Evolutionary conservation across 2,113 vertebrate genomes (phyloP).

Genomic region (Pachyramphus minor): DNA sequence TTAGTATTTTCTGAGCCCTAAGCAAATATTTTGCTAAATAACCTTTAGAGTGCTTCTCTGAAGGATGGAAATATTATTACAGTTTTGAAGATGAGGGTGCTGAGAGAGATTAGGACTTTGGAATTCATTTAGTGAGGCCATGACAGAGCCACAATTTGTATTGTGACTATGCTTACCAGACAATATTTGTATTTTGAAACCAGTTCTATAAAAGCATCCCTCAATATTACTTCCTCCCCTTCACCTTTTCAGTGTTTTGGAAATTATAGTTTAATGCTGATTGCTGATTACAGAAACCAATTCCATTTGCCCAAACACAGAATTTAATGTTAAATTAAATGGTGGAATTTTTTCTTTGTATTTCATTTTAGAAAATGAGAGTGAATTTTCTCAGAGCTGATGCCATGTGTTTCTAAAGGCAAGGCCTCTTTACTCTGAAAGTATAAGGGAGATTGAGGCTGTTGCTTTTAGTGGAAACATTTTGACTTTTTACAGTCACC

Average conservation of each 20-base stretch:
- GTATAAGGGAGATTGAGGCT: not conserved
- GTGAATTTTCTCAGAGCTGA: not conserved
- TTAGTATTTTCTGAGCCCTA: not conserved
- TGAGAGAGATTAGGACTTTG: not conserved
- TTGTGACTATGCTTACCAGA: not conserved
- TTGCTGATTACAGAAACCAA: not conserved
- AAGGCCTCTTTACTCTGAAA: not conserved
- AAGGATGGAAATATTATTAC: not conserved
- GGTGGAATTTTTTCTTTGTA: not conserved
- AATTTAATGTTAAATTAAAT: not conserved
- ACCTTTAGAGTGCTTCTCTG: not conserved
- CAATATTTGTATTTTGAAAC: not conserved
- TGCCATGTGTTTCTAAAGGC: not conserved
- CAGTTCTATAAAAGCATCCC: accelerated
- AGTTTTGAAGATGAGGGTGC: not conserved
- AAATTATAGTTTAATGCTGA: not conserved
- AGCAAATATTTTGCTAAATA: not conserved
- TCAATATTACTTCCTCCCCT: not conserved
- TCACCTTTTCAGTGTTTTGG: not conserved
- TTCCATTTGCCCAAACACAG: not conserved
- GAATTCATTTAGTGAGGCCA: not conserved
- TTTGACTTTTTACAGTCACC: not conserved
- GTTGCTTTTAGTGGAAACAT: not conserved
- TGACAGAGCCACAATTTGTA: not conserved
- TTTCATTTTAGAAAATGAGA: not conserved